A percentile compares a stretch with the other conserved stretches of the same genome.
Evolutionary conservation across 2,888 invertebrate genomes (phyloP).

Genomic region (Microctonus brassicae): DNA sequence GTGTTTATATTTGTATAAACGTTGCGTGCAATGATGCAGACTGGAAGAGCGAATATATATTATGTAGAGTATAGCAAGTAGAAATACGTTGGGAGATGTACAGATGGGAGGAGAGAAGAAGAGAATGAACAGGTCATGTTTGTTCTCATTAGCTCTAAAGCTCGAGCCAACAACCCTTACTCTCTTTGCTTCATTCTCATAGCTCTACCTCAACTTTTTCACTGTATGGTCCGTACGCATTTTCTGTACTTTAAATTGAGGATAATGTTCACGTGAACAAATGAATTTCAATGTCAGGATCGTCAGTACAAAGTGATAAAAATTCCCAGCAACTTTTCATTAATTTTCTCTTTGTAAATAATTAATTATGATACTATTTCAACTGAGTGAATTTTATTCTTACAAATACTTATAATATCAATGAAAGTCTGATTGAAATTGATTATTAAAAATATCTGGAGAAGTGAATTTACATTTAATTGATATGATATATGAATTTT

Average conservation of each 20-base stretch:
- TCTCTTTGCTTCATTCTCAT: slow-evolving; percentile 17
- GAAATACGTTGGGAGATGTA: slow-evolving; percentile 37
- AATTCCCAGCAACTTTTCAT: not conserved
- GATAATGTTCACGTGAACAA: slow-evolving; percentile 31
- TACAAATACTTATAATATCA: no score
- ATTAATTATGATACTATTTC: no score
- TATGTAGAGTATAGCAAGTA: not conserved
- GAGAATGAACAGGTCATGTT: slow-evolving; percentile 47
- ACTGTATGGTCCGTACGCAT: not conserved
- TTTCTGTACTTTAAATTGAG: not conserved
- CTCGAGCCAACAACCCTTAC: slow-evolving; percentile 51
- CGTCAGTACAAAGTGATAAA: not conserved
- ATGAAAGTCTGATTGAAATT: no score
- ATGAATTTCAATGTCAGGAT: slow-evolving; percentile 23
- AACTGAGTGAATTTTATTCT: no score
- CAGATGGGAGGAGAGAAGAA: slow-evolving; percentile 37
- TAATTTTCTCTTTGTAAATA: no score
- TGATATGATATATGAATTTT: no score
- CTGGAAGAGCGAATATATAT: no score
- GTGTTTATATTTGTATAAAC: no score
- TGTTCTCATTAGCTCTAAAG: slow-evolving; percentile 55
- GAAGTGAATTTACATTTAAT: no score
- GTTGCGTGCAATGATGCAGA: no score
- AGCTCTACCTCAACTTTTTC: not conserved
- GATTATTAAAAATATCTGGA: no score